A percentile compares a stretch with the other conserved stretches of the same genome.
Conservation (phyloP, 92 coral and sea anemone species). For the Diadumene lineata region DNA sequence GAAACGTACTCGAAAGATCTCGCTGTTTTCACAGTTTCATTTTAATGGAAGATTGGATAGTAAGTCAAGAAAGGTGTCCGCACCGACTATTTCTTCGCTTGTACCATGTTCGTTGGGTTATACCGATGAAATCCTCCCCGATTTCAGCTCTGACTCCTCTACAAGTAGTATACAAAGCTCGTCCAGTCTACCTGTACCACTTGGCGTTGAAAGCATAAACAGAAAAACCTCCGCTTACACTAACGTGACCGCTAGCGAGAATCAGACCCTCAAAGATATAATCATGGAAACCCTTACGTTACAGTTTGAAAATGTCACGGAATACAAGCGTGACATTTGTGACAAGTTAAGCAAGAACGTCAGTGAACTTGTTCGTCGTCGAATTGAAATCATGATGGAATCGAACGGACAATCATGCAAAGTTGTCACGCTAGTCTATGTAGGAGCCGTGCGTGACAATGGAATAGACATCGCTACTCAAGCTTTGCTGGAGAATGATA, state of each 20-base stretch:
- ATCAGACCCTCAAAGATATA: slow-evolving; percentile 55
- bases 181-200: slow-evolving; percentile 36
- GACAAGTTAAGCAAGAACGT: slow-evolving; percentile 85
- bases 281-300: slow-evolving; percentile 69
- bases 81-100: slow-evolving; percentile 34
- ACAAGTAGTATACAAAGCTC: slow-evolving; percentile 43
- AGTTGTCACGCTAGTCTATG: slow-evolving; percentile 79
- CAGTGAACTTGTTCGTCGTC: slow-evolving; percentile 73
- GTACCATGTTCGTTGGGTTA: slow-evolving; percentile 23
- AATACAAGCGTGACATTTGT: slow-evolving; percentile 76
- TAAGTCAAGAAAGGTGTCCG: slow-evolving; percentile 51
- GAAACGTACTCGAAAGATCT: slow-evolving; percentile 71
- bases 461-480: slow-evolving; percentile 79
- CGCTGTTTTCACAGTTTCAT: slow-evolving; percentile 79
- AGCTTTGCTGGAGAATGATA: slow-evolving; percentile 62
- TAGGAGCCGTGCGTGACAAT: slow-evolving; percentile 73
- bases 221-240: slow-evolving; percentile 44
- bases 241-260: slow-evolving; percentile 52
- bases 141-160: slow-evolving; percentile 54
- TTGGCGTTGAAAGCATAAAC: slow-evolving; percentile 55
- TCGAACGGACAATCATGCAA: slow-evolving; percentile 55
- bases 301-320: slow-evolving; percentile 78
- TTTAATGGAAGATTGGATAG: slow-evolving; percentile 66
- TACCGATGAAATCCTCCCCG: slow-evolving; percentile 23
- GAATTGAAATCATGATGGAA: slow-evolving; percentile 83